phyloP scores from a whole-genome alignment of 1,140 invertebrate genomes.

The Drosophila tani region DNA sequence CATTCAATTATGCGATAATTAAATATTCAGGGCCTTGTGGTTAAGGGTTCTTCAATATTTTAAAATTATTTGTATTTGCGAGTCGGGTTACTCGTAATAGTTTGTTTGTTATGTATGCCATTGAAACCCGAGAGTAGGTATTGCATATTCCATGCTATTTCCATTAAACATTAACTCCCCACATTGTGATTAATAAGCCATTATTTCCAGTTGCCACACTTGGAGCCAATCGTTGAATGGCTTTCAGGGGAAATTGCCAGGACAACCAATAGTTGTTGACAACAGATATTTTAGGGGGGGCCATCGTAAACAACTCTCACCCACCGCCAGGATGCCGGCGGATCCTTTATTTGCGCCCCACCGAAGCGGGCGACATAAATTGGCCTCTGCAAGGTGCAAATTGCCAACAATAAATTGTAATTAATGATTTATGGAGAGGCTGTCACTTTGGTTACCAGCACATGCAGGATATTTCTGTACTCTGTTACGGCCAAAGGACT shows the following conservation, averaged over 20 bases:
- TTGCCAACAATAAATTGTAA: conserved; percentile 80
- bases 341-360: conserved; percentile 45
- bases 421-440: conserved; percentile 70
- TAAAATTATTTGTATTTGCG: conserved; percentile 49
- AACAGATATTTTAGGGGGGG: conserved; percentile 44
- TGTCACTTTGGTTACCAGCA: conserved; percentile 18
- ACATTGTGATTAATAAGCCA: conserved; percentile 22
- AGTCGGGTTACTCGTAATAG: conserved; percentile 2
- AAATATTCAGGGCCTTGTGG: conserved; percentile 54
- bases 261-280: conserved; percentile 65
- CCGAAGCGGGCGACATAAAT: conserved; percentile 67
- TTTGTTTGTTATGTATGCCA: conserved; percentile 3
- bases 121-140: neutral
- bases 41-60: conserved; percentile 63
- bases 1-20: conserved; percentile 60
- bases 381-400: conserved; percentile 74
- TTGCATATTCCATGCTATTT: neutral
- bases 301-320: conserved; percentile 58
- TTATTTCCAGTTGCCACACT: conserved; percentile 19
- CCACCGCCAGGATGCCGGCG: conserved; percentile 3
- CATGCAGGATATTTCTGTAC: neutral
- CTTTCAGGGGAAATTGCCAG: conserved; percentile 37
- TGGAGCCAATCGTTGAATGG: conserved; percentile 5
- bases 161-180: neutral
- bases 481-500: neutral